These are phyloP conservation scores for Procambarus clarkii DNA, from an alignment of 1,140 invertebrate genomes.

Conservation along the genomic window DNA sequence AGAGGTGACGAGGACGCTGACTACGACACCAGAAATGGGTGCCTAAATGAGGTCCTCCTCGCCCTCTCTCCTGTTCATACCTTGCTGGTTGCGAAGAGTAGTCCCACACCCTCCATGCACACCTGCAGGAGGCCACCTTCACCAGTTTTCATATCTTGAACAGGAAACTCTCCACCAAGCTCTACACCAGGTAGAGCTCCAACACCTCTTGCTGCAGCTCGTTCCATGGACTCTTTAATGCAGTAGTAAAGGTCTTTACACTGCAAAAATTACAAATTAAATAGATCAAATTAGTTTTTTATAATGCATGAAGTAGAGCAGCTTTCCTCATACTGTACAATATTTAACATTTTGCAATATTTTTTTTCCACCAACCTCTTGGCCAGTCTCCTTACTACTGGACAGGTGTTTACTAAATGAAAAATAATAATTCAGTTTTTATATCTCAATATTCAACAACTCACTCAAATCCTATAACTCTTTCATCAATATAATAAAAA, in stretches of 20 bases:
- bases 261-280: slow-evolving; percentile 79
- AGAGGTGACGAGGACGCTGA: slow-evolving; percentile 54
- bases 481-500: too few relatives aligned
- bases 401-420: too few relatives aligned
- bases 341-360: too few relatives aligned
- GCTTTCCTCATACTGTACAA: too few relatives aligned
- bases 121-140: slow-evolving; percentile 98
- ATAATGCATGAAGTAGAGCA: too few relatives aligned
- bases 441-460: too few relatives aligned
- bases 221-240: slow-evolving; percentile 99
- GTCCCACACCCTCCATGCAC: slow-evolving; percentile 98
- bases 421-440: too few relatives aligned
- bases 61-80: slow-evolving; percentile 77
- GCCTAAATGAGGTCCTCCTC: slow-evolving; percentile 37
- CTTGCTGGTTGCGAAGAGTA: slow-evolving; percentile 99
- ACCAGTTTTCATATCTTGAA: slow-evolving; percentile 96
- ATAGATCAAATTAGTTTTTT: not conserved
- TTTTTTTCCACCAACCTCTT: too few relatives aligned
- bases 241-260: slow-evolving; percentile 99
- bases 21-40: slow-evolving; percentile 46
- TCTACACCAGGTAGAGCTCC: slow-evolving; percentile 85
- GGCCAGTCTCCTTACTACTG: too few relatives aligned
- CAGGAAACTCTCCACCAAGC: slow-evolving; percentile 98
- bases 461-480: too few relatives aligned
- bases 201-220: slow-evolving; percentile 90